These are phyloP conservation scores for Julus scanicus DNA, from an alignment of 2,888 invertebrate species.

Conservation along the genomic window DNA sequence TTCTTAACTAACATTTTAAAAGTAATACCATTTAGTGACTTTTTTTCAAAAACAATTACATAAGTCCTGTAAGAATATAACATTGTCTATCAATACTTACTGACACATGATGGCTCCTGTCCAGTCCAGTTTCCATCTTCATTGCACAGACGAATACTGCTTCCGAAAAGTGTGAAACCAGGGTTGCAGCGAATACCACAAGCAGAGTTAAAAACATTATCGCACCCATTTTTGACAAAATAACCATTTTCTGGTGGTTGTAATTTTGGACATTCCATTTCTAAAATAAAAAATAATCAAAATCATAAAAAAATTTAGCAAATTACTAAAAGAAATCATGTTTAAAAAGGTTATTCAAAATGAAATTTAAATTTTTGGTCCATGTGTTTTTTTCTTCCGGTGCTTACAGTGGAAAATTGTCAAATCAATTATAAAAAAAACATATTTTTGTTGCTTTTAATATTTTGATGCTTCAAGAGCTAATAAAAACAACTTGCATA, in stretches of 20 bases:
- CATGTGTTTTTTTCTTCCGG: no score
- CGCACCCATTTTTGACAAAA: conserved; percentile 74
- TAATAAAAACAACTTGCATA: conserved; percentile 61
- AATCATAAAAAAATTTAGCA: not conserved
- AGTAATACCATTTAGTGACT: not conserved
- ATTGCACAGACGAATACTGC: conserved; percentile 73
- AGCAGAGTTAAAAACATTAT: conserved; percentile 76
- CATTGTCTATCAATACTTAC: conserved; percentile 66
- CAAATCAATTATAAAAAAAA: not conserved
- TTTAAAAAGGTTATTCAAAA: no score
- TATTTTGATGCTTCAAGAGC: not conserved
- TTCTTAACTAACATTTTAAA: not conserved
- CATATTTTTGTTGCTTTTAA: no score
- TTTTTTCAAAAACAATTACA: not conserved
- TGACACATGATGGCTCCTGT: conserved; percentile 72
- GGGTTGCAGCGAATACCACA: conserved; percentile 76
- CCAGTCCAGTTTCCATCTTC: conserved; percentile 77
- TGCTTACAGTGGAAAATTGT: not conserved
- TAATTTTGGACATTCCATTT: conserved; percentile 73
- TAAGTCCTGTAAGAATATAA: not conserved
- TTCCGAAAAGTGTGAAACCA: conserved; percentile 71
- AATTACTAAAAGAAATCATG: not conserved
- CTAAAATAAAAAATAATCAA: conserved; percentile 63
- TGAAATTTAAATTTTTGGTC: no score
- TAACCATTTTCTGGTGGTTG: conserved; percentile 74